Conservation (phyloP, 2,888 invertebrate genomes). For the Allolobophora icterica region DNA sequence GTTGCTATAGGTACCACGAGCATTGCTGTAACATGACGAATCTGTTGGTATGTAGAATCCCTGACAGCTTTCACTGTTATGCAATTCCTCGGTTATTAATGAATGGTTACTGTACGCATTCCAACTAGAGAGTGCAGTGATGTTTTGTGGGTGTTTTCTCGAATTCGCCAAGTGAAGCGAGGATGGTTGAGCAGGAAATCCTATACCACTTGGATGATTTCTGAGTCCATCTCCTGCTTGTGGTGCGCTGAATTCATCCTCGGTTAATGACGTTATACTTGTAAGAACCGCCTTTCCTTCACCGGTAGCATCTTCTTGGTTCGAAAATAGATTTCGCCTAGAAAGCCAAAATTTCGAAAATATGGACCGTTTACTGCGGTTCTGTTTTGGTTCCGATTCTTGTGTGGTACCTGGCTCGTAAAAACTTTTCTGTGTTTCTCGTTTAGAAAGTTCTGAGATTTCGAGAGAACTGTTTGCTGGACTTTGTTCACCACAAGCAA, state of each 20-base stretch:
- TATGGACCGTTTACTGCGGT: background rate
- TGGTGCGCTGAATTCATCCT: background rate
- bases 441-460: background rate
- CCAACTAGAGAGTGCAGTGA: background rate
- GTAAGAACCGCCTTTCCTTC: background rate
- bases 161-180: background rate
- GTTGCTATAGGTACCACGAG: background rate
- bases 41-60: background rate
- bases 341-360: conserved; percentile 18
- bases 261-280: background rate
- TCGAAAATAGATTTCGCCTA: background rate
- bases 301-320: background rate
- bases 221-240: background rate
- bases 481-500: background rate
- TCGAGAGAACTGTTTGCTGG: background rate
- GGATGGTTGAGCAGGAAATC: background rate
- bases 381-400: background rate
- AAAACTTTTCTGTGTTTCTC: background rate
- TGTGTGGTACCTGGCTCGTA: background rate
- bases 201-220: background rate
- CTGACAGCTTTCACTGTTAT: background rate
- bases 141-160: background rate
- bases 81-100: background rate
- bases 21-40: background rate
- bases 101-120: background rate